Conservation (phyloP, 2,113 vertebrate genomes). For the Herpetotheres cachinnans region DNA sequence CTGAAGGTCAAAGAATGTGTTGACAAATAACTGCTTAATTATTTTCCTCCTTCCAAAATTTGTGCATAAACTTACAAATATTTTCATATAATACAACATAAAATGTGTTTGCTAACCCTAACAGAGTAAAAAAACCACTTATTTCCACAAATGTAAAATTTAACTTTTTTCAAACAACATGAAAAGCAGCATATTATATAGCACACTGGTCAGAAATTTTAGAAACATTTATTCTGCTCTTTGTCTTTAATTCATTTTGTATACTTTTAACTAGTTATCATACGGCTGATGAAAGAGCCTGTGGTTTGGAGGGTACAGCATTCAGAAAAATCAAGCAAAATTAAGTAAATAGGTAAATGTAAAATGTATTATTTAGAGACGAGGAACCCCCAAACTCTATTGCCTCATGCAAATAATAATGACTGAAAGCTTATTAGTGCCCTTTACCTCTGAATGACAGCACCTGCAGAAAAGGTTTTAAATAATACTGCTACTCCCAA, state of each 20-base stretch:
- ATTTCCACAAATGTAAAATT: not conserved
- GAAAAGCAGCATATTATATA: not conserved
- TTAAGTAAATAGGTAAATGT: not conserved
- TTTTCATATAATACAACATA: not conserved
- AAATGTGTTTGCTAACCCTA: not conserved
- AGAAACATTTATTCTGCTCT: not conserved
- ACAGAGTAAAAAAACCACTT: rapidly evolving
- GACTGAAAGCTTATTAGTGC: not conserved
- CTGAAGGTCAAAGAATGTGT: not conserved
- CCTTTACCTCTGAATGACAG: not conserved
- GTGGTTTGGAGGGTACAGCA: not conserved
- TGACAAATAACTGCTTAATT: not conserved
- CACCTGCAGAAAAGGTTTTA: not conserved
- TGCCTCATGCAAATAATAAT: not conserved
- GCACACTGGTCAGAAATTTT: not conserved
- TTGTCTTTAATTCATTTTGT: not conserved
- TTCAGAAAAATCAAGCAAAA: not conserved
- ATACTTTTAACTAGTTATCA: not conserved
- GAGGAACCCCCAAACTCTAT: not conserved
- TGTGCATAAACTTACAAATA: not conserved
- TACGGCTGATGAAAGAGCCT: not conserved
- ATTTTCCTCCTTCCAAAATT: not conserved
- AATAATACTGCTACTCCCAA: not conserved
- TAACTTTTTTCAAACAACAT: not conserved
- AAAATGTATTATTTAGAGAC: not conserved